Base-by-base conservation (phyloP, 2,888 invertebrate genomes). In the Oscheius sp. region DNA sequence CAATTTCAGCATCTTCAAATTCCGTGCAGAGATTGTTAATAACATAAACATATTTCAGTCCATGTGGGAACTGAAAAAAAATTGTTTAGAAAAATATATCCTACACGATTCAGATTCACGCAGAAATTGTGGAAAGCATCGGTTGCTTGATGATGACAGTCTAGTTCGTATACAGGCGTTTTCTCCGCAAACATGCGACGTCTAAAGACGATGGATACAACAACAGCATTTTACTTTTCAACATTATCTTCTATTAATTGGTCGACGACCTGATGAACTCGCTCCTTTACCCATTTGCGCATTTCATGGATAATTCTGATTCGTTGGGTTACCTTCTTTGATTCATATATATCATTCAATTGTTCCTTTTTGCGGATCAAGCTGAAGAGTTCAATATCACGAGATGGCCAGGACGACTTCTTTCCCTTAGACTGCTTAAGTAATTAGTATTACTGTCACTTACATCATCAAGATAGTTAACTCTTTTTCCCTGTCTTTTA, bases 21-120 rank as follows among this genome's bases (percentile, higher is more conserved):
- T 75, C 70, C 24, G 77, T 72, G 71, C 84, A 84, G 73, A 88
- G 77, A 78, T 88, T 88, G 41, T 87, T 87, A 68, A 88, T 77
- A 20, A 85, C 84, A 76, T 86, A 86, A 47, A 86, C 82, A 67
- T 87, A 85, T 64, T 86, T 81, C 71, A 88, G 69, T 12, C 87
- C 87, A 75, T 87, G 87, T 59, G 87, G 86, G 78, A 87, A 85
- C 87, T 87, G 82, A 41, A 81, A 63, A 4, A 12, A 12, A 2
- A 41, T 26, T n/a, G 6, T 17, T 38, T 1, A 32, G 9, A 0
- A 2, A 32, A 2, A 22, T 2, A 17, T 1, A 36, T 4, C 32
- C 9, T 17, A 87, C 87, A 83, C 84, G 59, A 67, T 82, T 82
- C 67, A 88, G 81, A 54, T 85, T 79, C 64, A 87, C 82, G 75